Percentiles rank a stretch among this genome's conserved stretches.
Conservation (phyloP, 92 coral and sea anemone species). For the Porites cylindrica region DNA sequence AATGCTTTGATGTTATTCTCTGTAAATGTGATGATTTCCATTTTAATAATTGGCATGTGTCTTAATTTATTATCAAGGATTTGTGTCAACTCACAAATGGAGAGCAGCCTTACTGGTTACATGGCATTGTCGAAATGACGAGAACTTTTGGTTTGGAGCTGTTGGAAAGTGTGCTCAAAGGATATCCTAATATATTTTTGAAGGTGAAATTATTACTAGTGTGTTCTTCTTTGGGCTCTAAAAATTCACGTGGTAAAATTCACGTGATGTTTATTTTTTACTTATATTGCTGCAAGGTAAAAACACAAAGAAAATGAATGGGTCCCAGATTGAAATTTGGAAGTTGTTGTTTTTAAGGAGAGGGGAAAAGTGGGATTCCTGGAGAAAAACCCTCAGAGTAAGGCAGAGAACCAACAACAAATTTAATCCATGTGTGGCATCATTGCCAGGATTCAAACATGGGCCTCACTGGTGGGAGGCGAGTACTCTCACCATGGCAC, state of each 20-base stretch:
- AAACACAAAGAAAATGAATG: no score
- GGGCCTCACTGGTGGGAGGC: no score
- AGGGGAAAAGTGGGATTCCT: no score
- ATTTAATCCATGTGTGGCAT: no score
- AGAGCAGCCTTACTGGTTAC: constrained; percentile 98
- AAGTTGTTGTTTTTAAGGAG: no score
- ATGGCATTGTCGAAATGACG: constrained; percentile 94
- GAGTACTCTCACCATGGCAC: no score
- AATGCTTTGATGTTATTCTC: neutral
- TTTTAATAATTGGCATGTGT: neutral
- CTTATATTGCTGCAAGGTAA: no score
- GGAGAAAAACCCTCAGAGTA: no score
- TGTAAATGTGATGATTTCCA: neutral
- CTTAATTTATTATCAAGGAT: constrained; percentile 55
- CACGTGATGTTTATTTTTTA: neutral
- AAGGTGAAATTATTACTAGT: constrained; percentile 56
- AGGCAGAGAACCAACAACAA: no score
- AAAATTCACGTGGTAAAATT: neutral
- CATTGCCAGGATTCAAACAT: no score
- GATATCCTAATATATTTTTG: constrained; percentile 92
- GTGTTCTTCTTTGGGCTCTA: no score
- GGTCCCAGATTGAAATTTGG: no score
- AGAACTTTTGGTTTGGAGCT: constrained; percentile 97
- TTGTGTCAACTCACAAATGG: constrained; percentile 97
- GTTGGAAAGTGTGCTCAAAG: constrained; percentile 87